Percentiles rank a stretch among this genome's conserved stretches.
phyloP scores from a whole-genome alignment of 2,888 invertebrate species.

The Phragmatobia fuliginosa region DNA sequence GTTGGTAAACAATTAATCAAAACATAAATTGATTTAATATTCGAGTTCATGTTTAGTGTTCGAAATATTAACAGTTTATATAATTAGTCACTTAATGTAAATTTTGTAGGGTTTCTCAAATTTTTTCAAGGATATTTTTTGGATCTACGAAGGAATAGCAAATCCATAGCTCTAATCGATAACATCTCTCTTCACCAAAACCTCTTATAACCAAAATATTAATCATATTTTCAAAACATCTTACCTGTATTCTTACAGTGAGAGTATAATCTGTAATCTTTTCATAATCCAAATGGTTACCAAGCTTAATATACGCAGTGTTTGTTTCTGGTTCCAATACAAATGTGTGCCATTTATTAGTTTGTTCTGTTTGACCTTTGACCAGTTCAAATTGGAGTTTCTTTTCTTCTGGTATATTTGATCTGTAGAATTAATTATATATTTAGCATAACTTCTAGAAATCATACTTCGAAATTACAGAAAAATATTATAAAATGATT shows the following conservation, averaged over 20 bases:
- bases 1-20: background rate
- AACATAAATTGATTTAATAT: background rate
- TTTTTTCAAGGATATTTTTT: no score
- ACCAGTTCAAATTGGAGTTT: constrained; percentile 93
- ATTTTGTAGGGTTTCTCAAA: no score
- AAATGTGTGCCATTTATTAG: constrained; percentile 93
- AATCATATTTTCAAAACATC: background rate
- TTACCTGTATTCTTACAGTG: constrained; percentile 91
- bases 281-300: constrained; percentile 93
- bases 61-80: background rate
- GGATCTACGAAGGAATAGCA: background rate
- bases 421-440: constrained; percentile 73
- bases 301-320: constrained; percentile 91
- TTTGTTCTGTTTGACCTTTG: constrained; percentile 94
- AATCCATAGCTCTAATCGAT: background rate
- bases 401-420: constrained; percentile 91
- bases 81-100: background rate
- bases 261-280: constrained; percentile 93
- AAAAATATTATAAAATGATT: no score
- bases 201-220: background rate
- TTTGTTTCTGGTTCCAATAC: constrained; percentile 89
- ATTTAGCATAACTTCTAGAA: background rate
- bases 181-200: background rate
- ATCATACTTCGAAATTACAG: background rate
- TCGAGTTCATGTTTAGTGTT: background rate